Evolutionary conservation across 1,140 invertebrate genomes (phyloP), one percentile per base, ranked within the genome.

Genomic region (Aradophagus sp.): DNA sequence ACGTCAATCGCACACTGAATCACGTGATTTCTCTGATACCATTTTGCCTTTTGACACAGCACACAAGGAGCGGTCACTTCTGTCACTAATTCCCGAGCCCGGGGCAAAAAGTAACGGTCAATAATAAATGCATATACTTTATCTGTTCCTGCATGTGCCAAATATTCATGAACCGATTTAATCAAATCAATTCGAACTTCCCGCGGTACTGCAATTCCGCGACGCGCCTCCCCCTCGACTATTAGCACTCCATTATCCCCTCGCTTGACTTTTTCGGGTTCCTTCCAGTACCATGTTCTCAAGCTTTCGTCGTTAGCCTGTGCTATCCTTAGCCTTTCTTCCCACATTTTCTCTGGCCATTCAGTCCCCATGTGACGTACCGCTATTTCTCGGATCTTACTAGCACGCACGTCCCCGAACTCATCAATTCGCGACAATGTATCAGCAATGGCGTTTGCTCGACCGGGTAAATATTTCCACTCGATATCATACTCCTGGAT

Each of bases 31-130:
- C 19, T 1, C 2, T 8, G 17, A 7, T 47, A 20, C 27, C 44
- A 47, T 20, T 47, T 47, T 1, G 29, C 5, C 11, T 47, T 47
- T 19, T 47, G 44, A 15, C 44, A 47, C 6, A 47, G 5, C 6
- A 29, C 13, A 13, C 44, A 47, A 11, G 27, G 34, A 7, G 44
- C 44, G 3, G 29, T 11, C 1, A 47, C 29, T 15, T 47, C 27
- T 6, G 1, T 7, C 0, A 12, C 16, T 13, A 47, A 34, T 4
- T 15, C 4, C 12, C 13, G 1, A 5, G 19, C 1, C 1, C 14
- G 2, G 0, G 44, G 29, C 19, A 47, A 12, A n/a, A 34, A 6
- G 8, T 29, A 47, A 2, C 20, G 14, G 0, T 13, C 11, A 2
- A 10, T 34, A 5, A 34, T 7, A 20, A 47, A 47, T 5, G 11